Evolutionary conservation across 2,888 invertebrate species (phyloP).

Genomic region (Laothoe populi): DNA sequence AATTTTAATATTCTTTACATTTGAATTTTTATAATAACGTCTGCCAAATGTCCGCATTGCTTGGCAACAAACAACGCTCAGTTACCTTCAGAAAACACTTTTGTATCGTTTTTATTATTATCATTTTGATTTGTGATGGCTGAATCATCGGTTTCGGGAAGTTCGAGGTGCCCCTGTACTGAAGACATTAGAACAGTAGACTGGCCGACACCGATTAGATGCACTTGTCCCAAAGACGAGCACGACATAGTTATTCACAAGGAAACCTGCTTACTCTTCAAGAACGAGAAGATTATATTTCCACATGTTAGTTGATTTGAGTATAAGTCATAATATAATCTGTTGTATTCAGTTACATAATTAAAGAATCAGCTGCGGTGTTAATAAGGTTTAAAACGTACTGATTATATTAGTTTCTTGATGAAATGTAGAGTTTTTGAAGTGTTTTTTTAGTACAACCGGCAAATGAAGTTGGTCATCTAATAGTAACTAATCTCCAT

Average conservation of each 20-base stretch:
- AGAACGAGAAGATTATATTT: slow-evolving; percentile 63
- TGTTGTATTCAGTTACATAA: too few species aligned
- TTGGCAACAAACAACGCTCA: slow-evolving; percentile 46
- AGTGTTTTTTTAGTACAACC: too few species aligned
- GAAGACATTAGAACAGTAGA: slow-evolving; percentile 45
- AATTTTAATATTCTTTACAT: too few species aligned
- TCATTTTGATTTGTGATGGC: slow-evolving; percentile 41
- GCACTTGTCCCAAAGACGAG: slow-evolving; percentile 65
- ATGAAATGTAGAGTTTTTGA: too few species aligned
- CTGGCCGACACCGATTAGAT: slow-evolving; percentile 44
- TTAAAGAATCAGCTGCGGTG: too few species aligned
- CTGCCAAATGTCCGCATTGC: slow-evolving; percentile 41
- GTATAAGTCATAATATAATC: too few species aligned
- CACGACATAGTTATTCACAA: slow-evolving; percentile 64
- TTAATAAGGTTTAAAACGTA: too few species aligned
- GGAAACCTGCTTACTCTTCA: slow-evolving; percentile 62
- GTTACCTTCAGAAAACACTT: slow-evolving; percentile 28
- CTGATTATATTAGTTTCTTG: too few species aligned
- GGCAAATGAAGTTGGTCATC: too few species aligned
- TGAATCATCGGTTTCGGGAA: slow-evolving; percentile 39
- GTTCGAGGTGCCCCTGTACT: slow-evolving; percentile 54
- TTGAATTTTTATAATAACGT: too few species aligned
- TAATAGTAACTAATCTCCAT: too few species aligned
- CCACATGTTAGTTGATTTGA: slow-evolving; percentile 52
- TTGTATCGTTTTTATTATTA: neutral